Base-by-base conservation (phyloP, 2,113 vertebrate genomes). In the Urocynchramus pylzowi region DNA sequence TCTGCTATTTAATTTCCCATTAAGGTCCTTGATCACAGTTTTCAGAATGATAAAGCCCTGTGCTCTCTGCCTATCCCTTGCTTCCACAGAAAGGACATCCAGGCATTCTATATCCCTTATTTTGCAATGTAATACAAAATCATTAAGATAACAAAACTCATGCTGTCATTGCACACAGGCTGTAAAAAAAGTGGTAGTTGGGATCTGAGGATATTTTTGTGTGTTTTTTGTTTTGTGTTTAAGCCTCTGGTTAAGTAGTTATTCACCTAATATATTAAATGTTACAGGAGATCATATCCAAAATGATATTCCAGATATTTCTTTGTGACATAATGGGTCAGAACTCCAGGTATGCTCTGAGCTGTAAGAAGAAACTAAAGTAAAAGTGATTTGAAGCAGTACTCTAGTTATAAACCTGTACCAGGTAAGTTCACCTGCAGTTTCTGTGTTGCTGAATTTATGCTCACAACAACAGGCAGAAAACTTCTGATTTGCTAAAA, bases 81-180 rank as follows among this genome's bases (percentile, higher is more conserved):
- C 39, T 30, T 45, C 35, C 16, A 1, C 39, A 50, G 52, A 33
- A 59, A 42, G 49, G 60, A 47, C 84, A n/a, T 59, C 24, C 59
- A 21, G 47, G 30, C 44, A 20, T 45, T 53, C 35, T 3, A 0
- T 5, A 10, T 15, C 59, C n/a, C 47, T 21, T 26, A 1, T 44
- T 74, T 39, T 35, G 22, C 30, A 56, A 35, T 26, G 8, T 2
- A 2, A 10, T 45, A 33, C 5, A 41, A 81, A 93, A 44, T 37
- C 41, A 37, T 27, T 13, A 13, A 42, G 45, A 15, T 13, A 35
- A 37, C 33, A 26, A 54, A 90, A 10, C 45, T 31, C 5, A 13
- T 0, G 4, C 47, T 82, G 28, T 26, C 84, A 31, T 22, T 3
- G 1, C 22, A 26, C 50, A 11, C 2, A 1, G 71, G 37, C 81